These are phyloP conservation scores for Mizuhopecten yessoensis DNA, from an alignment of 1,140 invertebrate genomes.

Conservation along the genomic window DNA sequence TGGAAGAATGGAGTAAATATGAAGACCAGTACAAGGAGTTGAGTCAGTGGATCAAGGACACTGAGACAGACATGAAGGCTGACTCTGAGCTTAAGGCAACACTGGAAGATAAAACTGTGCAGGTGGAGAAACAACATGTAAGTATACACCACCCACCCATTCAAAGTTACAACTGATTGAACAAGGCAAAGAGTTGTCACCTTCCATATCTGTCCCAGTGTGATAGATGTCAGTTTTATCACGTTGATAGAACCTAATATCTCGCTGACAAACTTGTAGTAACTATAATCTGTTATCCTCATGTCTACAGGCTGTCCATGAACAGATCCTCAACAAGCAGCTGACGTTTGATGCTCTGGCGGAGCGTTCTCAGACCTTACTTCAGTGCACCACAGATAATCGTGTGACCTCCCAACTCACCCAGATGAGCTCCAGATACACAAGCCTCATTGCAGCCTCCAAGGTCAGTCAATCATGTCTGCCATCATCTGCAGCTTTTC, in stretches of 20 bases:
- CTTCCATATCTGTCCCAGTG: too few relatives aligned
- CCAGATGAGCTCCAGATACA: constrained; percentile 95
- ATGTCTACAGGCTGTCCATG: constrained; percentile 71
- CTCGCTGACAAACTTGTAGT: too few relatives aligned
- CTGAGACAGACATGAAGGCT: constrained; percentile 94
- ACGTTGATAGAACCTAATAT: too few relatives aligned
- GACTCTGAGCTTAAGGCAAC: constrained; percentile 95
- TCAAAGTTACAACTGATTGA: too few relatives aligned
- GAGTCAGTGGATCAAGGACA: constrained; percentile 95
- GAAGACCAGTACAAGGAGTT: constrained; percentile 88
- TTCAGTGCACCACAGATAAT: constrained; percentile 86
- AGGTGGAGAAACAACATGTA: constrained; percentile 85
- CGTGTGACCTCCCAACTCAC: constrained; percentile 96
- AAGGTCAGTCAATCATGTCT: constrained; percentile 85
- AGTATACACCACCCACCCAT: background rate
- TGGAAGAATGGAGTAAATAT: constrained; percentile 78
- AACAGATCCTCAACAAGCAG: constrained; percentile 78
- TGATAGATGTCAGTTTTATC: too few relatives aligned
- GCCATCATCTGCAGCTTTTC: too few relatives aligned
- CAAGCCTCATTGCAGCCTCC: constrained; percentile 93
- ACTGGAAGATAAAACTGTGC: constrained; percentile 95
- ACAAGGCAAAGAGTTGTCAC: too few relatives aligned
- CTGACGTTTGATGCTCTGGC: constrained; percentile 78
- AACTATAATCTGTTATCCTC: too few relatives aligned
- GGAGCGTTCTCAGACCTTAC: constrained; percentile 78